Evolutionary conservation across 1,140 invertebrate genomes (phyloP), one percentile per base, ranked within the genome.

Genomic region (Paracyclopina nana): DNA sequence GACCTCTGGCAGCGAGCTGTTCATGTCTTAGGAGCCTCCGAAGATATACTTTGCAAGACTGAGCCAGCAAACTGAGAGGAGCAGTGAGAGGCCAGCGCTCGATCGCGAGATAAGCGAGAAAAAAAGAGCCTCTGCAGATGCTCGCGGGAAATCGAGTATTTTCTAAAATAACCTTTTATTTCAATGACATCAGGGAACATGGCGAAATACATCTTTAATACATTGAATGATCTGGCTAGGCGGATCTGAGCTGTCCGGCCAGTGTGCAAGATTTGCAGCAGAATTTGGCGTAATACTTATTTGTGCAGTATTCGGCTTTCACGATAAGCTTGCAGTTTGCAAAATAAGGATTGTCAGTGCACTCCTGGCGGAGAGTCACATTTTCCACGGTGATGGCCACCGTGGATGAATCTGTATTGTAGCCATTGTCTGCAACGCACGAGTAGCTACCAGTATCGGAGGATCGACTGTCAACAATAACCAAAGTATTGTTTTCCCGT

Each of bases 211-310:
- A 30, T 30, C n/a, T 8, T 30, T 30, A n/a, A 9, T n/a, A n/a
- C 29, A 30, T 30, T 8, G 8, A 30, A 30, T 9, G 8, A n/a
- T 30, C n/a, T n/a, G n/a, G n/a, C n/a, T n/a, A n/a, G n/a, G n/a
- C n/a, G n/a, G 8, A 8, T 30, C 29, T 9, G 27, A 82, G 60
- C 57, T 82, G 78, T 1, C 82, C 82, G 1, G 83, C 82, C 62
- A 79, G 66, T 28, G 82, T 81, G 60, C 86, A 92, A 1, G 83
- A 87, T 60, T 77, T 73, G 65, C 88, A 94, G 62, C 88, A 94
- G 73, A 88, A 92, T 61, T 73, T 73, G n/a, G 78, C 79, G 62
- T 92, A 94, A 63, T 86, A 87, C 55, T 74, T 69, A 62, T 92
- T 86, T 6, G 69, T 69, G 62, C 88, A 94, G 61, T 81, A 85